Percentiles rank a stretch among this genome's conserved stretches.
These are phyloP conservation scores for Netelia melanura DNA, from an alignment of 2,888 invertebrate genomes.

Conservation along the genomic window DNA sequence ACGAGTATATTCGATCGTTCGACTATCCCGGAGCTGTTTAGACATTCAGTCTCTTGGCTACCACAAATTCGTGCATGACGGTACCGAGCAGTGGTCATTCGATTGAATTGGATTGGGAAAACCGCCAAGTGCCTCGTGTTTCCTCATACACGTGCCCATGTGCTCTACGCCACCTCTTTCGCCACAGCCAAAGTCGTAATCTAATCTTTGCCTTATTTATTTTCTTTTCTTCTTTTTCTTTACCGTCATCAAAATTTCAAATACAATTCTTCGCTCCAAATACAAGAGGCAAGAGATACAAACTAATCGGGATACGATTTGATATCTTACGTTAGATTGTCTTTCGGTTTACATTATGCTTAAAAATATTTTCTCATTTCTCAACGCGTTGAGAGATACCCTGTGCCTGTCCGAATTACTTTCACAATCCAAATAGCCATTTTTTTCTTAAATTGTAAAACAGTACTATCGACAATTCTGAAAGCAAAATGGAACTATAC, in stretches of 20 bases:
- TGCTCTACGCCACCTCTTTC: slow-evolving; percentile 24
- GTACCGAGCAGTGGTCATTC: slow-evolving; percentile 70
- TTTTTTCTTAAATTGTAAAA: no score
- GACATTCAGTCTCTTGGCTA: slow-evolving; percentile 55
- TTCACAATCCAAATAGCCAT: no score
- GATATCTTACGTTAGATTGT: no score
- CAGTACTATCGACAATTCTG: no score
- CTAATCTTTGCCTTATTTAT: slow-evolving; percentile 21
- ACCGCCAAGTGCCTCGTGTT: slow-evolving; percentile 75
- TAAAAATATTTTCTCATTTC: no score
- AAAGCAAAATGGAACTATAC: no score
- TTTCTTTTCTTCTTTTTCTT: background rate
- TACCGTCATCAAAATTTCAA: slow-evolving; percentile 8
- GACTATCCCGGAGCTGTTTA: slow-evolving; percentile 46
- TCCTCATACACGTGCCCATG: slow-evolving; percentile 71
- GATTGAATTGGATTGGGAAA: slow-evolving; percentile 81
- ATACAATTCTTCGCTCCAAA: background rate
- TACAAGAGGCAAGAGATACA: no score
- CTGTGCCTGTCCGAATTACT: no score
- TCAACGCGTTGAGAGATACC: no score
- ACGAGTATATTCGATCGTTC: slow-evolving; percentile 7
- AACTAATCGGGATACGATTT: no score
- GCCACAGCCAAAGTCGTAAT: slow-evolving; percentile 27
- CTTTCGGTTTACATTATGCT: no score
- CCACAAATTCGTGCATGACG: slow-evolving; percentile 28